Percentiles rank a stretch among this genome's conserved stretches.
Conservation (phyloP, 2,113 vertebrate species). For the Ariopsis seemanni region DNA sequence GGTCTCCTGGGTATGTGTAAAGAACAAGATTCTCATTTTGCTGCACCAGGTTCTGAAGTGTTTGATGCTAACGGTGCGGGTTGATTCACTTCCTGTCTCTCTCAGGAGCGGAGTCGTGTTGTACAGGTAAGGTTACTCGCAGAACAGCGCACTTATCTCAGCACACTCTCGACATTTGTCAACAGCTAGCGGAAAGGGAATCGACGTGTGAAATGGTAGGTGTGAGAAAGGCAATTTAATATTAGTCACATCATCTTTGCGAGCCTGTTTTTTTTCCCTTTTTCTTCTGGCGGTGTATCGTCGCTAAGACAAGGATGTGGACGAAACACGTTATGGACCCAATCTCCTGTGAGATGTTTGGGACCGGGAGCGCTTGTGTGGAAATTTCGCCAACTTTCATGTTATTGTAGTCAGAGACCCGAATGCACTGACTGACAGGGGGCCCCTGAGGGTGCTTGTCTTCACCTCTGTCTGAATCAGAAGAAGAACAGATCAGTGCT, state of each 20-base stretch:
- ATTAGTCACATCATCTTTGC: constrained; percentile 53
- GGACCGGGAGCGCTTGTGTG: constrained; percentile 91
- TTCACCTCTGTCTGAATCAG: constrained; percentile 99
- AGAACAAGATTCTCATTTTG: constrained; percentile 31
- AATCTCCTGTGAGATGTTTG: constrained; percentile 96
- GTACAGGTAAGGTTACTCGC: constrained; percentile 60
- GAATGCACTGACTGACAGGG: constrained; percentile 97
- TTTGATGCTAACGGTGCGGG: constrained; percentile 44
- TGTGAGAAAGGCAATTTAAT: constrained; percentile 67
- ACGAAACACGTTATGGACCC: constrained; percentile 72
- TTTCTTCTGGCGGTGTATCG: constrained; percentile 59
- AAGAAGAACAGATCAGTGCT: constrained; percentile 98
- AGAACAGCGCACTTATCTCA: constrained; percentile 56
- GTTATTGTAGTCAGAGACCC: constrained; percentile 95
- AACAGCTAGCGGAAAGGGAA: constrained; percentile 55
- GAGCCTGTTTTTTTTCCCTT: constrained; percentile 22
- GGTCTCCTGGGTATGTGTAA: constrained; percentile 68
- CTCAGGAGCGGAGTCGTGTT: constrained; percentile 41
- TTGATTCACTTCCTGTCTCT: constrained; percentile 16
- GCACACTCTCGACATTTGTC: constrained; percentile 74
- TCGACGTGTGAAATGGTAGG: constrained; percentile 66
- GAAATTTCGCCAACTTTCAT: constrained; percentile 80
- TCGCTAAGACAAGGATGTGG: constrained; percentile 84
- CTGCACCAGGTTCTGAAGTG: constrained; percentile 25
- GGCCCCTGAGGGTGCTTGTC: constrained; percentile 97